Evolutionary conservation across 2,113 vertebrate genomes (phyloP).

Genomic region (Uria aalge): DNA sequence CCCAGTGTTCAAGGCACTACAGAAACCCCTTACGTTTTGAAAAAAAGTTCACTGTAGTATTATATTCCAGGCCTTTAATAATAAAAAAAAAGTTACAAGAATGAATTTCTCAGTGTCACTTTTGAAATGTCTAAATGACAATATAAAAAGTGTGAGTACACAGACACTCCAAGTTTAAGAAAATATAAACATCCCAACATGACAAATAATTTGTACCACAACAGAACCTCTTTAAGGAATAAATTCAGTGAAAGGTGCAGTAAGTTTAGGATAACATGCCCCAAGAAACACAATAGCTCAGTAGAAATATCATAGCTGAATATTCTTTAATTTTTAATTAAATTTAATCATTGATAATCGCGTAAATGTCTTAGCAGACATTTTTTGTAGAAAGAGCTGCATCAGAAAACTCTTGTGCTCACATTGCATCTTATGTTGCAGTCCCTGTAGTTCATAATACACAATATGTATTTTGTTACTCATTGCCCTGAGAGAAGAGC

Average conservation of each 20-base stretch:
- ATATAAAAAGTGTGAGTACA: neutral
- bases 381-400: neutral
- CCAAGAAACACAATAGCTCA: neutral
- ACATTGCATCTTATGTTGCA: neutral
- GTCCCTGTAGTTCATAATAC: neutral
- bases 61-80: neutral
- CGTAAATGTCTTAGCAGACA: neutral
- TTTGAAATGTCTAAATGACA: neutral
- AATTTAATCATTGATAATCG: neutral
- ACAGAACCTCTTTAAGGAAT: neutral
- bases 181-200: rapidly evolving
- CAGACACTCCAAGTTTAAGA: neutral
- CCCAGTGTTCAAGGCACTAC: neutral
- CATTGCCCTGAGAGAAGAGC: neutral
- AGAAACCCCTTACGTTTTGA: neutral
- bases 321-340: neutral
- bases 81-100: neutral
- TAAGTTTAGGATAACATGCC: neutral
- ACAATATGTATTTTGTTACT: neutral
- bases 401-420: neutral
- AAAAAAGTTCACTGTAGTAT: neutral
- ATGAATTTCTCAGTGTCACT: neutral
- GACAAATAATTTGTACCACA: neutral
- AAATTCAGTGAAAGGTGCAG: neutral
- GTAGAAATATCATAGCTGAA: neutral